These are phyloP conservation scores for Gymnocephalus cernua DNA, from an alignment of 2,113 vertebrate genomes.

Conservation along the genomic window DNA sequence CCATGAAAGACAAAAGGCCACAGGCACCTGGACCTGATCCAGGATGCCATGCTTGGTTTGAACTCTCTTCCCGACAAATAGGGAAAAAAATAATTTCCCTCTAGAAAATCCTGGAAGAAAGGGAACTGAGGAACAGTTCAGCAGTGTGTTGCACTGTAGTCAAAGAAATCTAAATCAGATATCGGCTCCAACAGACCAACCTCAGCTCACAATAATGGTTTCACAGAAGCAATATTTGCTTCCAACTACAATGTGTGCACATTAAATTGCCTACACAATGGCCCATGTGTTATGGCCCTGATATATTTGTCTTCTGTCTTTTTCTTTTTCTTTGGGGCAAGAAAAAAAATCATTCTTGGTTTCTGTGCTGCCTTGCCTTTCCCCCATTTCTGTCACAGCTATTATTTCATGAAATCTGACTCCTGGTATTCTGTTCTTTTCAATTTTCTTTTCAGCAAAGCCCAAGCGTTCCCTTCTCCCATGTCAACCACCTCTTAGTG, in stretches of 20 bases:
- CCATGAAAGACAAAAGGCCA: constrained; percentile 65
- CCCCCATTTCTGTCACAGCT: constrained; percentile 87
- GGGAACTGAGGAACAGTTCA: constrained; percentile 29
- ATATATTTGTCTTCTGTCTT: constrained; percentile 85
- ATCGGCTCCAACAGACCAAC: constrained; percentile 39
- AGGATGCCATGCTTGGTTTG: constrained; percentile 63
- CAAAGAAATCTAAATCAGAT: constrained; percentile 54
- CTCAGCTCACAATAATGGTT: constrained; percentile 54
- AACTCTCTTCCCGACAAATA: constrained; percentile 52
- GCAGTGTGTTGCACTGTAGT: constrained; percentile 37
- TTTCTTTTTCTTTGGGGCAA: constrained; percentile 69
- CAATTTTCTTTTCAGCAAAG: constrained; percentile 91
- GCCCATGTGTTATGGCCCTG: constrained; percentile 85
- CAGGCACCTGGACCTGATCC: constrained; percentile 57
- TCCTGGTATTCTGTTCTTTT: constrained; percentile 90
- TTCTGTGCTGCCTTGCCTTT: constrained; percentile 85
- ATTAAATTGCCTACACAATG: constrained; percentile 80
- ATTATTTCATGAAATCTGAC: constrained; percentile 93
- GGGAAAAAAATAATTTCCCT: constrained; percentile 26
- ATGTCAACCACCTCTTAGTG: constrained; percentile 45
- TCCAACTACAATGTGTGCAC: constrained; percentile 49
- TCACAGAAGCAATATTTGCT: constrained; percentile 68
- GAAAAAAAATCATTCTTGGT: constrained; percentile 88
- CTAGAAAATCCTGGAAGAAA: constrained; percentile 47
- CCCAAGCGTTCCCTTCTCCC: constrained; percentile 77